phyloP scores from a whole-genome alignment of 2,113 vertebrate genomes.

The Oryzias woworae region DNA sequence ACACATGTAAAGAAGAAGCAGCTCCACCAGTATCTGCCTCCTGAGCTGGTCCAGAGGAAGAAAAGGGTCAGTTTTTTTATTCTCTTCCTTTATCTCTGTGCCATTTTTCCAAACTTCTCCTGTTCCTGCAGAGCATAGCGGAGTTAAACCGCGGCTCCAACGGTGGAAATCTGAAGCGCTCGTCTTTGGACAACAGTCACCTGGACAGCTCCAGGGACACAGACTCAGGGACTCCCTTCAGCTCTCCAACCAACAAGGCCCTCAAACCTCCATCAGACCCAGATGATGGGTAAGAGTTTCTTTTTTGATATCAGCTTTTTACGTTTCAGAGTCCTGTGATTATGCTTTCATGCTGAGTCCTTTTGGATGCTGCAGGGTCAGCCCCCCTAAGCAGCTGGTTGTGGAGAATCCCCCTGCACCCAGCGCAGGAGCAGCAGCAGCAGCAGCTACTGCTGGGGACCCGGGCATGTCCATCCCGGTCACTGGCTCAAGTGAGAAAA shows the following conservation, averaged over 20 bases:
- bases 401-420: slow-evolving; percentile 66
- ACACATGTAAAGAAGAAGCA: slow-evolving; percentile 95
- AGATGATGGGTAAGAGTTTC: slow-evolving; percentile 78
- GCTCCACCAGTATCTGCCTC: slow-evolving; percentile 91
- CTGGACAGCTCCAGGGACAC: slow-evolving; percentile 85
- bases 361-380: slow-evolving; percentile 45
- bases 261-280: slow-evolving; percentile 72
- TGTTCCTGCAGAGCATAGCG: slow-evolving; percentile 77
- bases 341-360: not conserved
- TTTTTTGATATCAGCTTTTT: not conserved
- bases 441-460: slow-evolving; percentile 58
- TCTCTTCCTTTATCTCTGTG: not conserved
- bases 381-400: slow-evolving; percentile 70
- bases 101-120: not conserved
- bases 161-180: slow-evolving; percentile 81
- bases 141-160: slow-evolving; percentile 81
- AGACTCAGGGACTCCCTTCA: slow-evolving; percentile 81
- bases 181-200: slow-evolving; percentile 83
- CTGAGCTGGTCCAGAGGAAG: slow-evolving; percentile 89
- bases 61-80: slow-evolving; percentile 84
- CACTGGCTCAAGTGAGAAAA: slow-evolving; percentile 81
- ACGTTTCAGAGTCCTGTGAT: no score
- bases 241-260: slow-evolving; percentile 76
- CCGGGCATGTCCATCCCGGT: slow-evolving; percentile 81
- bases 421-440: slow-evolving; percentile 30